These are phyloP conservation scores for Gymnopithys bicolor DNA, from an alignment of 2,797 vertebrate species.

Conservation along the genomic window DNA sequence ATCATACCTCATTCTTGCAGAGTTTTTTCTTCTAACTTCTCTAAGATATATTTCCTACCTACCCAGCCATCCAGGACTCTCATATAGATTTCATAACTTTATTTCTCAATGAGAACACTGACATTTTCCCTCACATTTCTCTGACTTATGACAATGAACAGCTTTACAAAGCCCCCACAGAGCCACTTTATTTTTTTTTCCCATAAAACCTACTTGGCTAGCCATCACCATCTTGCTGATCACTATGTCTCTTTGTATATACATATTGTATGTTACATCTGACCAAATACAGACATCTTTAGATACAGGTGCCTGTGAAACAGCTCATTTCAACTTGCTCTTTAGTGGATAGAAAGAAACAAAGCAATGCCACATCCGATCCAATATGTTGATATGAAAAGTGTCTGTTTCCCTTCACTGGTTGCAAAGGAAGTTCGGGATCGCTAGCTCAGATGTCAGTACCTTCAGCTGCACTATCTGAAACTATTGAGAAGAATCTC, in stretches of 20 bases:
- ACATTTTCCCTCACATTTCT: neutral
- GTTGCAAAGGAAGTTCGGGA: neutral
- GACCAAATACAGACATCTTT: neutral
- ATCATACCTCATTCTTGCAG: neutral
- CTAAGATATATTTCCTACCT: neutral
- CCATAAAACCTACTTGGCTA: neutral
- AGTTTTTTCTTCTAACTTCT: neutral
- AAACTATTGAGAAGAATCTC: neutral
- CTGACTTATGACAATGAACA: neutral
- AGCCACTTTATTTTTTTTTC: neutral
- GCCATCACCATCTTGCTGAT: neutral
- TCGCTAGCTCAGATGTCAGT: neutral
- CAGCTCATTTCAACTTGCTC: neutral
- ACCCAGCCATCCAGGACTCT: neutral
- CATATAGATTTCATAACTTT: neutral
- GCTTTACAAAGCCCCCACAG: neutral
- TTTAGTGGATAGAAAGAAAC: neutral
- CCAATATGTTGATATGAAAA: rapidly evolving
- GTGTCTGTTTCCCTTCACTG: neutral
- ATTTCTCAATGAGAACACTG: neutral
- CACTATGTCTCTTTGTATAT: neutral
- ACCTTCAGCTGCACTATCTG: neutral
- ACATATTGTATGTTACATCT: neutral
- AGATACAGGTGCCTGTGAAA: neutral
- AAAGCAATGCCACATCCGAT: neutral